These are phyloP conservation scores for Chymomyza procnemis DNA, from an alignment of 2,888 invertebrate species.

Conservation along the genomic window DNA sequence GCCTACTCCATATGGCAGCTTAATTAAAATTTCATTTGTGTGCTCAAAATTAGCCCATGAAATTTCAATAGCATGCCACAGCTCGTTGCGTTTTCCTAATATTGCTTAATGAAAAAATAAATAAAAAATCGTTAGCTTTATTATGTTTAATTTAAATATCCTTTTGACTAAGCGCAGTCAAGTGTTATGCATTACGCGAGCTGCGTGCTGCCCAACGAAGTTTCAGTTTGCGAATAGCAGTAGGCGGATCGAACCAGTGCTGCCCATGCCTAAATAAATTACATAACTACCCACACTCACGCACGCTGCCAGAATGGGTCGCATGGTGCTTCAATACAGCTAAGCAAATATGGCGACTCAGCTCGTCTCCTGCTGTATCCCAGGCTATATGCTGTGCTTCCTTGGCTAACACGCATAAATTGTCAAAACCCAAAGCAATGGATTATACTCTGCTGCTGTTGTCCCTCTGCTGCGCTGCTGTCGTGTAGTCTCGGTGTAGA, in stretches of 20 bases:
- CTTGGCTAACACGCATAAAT: constrained; percentile 50
- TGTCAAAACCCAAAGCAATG: constrained; percentile 59
- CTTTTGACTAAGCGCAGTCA: constrained; percentile 61
- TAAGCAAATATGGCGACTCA: constrained; percentile 56
- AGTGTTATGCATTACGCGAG: constrained; percentile 23
- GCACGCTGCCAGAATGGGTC: constrained; percentile 17
- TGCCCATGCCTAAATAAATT: constrained; percentile 44
- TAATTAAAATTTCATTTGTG: constrained; percentile 66
- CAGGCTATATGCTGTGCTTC: constrained; percentile 28
- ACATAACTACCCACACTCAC: constrained; percentile 27
- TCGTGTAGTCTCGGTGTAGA: not conserved
- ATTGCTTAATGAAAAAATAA: constrained; percentile 30
- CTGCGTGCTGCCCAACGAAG: not conserved
- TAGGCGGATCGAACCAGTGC: not conserved
- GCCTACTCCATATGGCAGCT: not conserved
- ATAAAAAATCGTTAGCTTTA: constrained; percentile 52
- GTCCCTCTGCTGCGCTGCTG: not conserved
- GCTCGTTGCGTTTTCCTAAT: not conserved
- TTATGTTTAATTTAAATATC: constrained; percentile 56
- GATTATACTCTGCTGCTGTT: constrained; percentile 43
- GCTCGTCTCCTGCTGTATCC: constrained; percentile 7
- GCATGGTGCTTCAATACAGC: constrained; percentile 32
- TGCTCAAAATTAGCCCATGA: constrained; percentile 59
- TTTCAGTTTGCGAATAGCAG: not conserved
- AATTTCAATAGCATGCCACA: constrained; percentile 48